Conservation (phyloP, 2,113 vertebrate species). For the Fukomys damarensis region DNA sequence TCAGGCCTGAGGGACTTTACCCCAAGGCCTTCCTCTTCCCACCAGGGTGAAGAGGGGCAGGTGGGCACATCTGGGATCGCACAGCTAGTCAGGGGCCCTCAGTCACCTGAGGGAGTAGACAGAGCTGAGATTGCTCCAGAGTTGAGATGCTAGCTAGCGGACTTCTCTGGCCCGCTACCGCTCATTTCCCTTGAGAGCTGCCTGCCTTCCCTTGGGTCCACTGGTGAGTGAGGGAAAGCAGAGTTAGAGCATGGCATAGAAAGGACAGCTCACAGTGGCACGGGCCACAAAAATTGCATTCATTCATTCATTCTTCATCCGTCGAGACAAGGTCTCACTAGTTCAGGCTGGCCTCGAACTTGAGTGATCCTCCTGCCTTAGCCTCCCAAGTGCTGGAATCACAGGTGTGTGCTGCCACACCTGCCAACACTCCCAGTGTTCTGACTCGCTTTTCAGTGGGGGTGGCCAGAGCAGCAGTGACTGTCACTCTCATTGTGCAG, state of each 20-base stretch:
- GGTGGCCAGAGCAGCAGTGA: no score
- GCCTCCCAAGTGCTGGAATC: neutral
- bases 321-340: neutral
- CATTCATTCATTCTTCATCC: neutral
- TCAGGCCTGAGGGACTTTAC: neutral
- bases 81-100: neutral
- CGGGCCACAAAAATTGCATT: neutral
- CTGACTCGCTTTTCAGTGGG: neutral
- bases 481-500: neutral
- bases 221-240: neutral
- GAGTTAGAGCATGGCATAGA: neutral
- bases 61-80: neutral
- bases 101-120: neutral
- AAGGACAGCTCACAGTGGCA: neutral
- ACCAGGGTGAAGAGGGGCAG: neutral
- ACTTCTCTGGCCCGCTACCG: neutral
- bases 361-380: neutral
- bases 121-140: neutral
- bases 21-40: neutral
- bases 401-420: neutral
- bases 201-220: neutral
- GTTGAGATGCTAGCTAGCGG: neutral
- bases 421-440: neutral
- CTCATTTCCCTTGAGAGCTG: neutral
- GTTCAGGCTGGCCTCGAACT: neutral